Conservation (phyloP, 2,797 vertebrate genomes). For the Lepus townsendii region DNA sequence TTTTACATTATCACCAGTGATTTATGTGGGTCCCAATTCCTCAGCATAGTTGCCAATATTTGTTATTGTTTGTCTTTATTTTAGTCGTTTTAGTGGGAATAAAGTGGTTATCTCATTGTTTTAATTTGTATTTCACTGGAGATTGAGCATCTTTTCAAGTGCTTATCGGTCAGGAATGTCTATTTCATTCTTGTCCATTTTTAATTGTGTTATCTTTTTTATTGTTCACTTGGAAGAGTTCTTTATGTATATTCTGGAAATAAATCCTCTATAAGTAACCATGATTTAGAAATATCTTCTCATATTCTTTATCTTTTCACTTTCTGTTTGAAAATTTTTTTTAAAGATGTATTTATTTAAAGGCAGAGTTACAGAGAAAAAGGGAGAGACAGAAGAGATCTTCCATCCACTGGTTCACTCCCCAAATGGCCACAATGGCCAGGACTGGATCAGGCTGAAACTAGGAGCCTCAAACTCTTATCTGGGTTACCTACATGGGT, state of each 20-base stretch:
- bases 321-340: no score
- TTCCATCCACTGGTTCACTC: no score
- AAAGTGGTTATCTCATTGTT: not conserved
- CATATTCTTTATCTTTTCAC: not conserved
- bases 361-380: no score
- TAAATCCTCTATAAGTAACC: not conserved
- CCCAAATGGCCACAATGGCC: no score
- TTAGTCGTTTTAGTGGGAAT: not conserved
- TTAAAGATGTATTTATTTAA: no score
- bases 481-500: no score
- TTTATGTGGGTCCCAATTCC: not conserved
- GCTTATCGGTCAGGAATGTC: not conserved
- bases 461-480: no score
- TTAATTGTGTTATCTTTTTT: not conserved
- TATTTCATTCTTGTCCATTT: not conserved
- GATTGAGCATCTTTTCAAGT: not conserved
- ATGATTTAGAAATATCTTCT: conserved; percentile 38
- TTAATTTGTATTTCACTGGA: not conserved
- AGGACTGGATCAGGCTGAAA: no score
- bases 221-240: not conserved
- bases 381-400: no score
- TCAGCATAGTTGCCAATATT: not conserved
- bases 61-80: not conserved
- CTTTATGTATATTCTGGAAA: not conserved
- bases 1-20: not conserved